Evolutionary conservation across 2,797 vertebrate genomes (phyloP).

Genomic region (Mus caroli): DNA sequence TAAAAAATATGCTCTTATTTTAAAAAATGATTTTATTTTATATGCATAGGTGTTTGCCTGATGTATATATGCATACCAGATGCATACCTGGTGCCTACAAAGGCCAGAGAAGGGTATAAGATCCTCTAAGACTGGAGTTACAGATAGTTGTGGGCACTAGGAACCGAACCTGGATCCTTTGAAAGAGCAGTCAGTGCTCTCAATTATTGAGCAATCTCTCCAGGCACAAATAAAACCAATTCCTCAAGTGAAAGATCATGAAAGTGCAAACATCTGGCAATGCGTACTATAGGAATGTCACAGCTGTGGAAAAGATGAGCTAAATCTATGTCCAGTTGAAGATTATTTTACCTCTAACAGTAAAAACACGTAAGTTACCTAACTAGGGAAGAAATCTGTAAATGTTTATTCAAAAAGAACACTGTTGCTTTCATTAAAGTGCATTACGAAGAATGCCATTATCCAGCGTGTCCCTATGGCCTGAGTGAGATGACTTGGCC

Average conservation of each 20-base stretch:
- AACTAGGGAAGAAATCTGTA: conserved; percentile 15
- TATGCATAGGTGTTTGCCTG: not conserved
- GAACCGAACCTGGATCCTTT: not conserved
- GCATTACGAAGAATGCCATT: not conserved
- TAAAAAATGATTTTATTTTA: not conserved
- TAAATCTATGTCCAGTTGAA: not conserved
- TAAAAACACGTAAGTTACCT: not conserved
- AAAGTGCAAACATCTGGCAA: conserved; percentile 30
- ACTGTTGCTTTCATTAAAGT: not conserved
- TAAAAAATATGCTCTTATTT: not conserved
- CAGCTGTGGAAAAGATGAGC: conserved; percentile 15
- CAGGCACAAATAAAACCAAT: not conserved
- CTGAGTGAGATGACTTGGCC: not conserved
- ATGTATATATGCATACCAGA: not conserved
- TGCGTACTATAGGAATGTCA: conserved; percentile 33
- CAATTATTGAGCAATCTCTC: not conserved
- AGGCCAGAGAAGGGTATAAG: too few relatives aligned
- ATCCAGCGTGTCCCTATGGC: not conserved
- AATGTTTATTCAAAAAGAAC: conserved; percentile 16
- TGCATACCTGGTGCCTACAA: not conserved
- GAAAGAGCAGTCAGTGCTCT: not conserved
- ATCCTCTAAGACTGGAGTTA: not conserved
- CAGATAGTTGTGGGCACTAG: not conserved
- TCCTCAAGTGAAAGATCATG: not conserved
- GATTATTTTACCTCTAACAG: conserved; percentile 19